A percentile compares a stretch with the other conserved stretches of the same genome.
Evolutionary conservation across 2,797 vertebrate species (phyloP).

Genomic region (Ptychobarbus kaznakovi): DNA sequence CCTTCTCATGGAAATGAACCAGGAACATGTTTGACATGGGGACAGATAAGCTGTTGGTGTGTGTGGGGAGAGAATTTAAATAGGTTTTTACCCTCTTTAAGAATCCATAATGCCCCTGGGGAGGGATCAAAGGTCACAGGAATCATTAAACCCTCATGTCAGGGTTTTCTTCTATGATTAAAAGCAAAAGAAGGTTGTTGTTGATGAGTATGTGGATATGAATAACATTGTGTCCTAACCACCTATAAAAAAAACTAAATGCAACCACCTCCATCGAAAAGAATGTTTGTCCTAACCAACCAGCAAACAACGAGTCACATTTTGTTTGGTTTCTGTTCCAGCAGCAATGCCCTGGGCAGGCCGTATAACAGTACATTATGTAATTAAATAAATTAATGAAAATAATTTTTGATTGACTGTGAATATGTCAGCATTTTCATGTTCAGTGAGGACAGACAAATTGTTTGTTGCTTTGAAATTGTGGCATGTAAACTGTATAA

Average conservation of each 20-base stretch:
- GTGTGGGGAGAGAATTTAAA: constrained; percentile 54
- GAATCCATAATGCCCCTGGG: constrained; percentile 42
- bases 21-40: constrained; percentile 61
- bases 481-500: background rate
- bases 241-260: background rate
- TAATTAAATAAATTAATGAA: background rate
- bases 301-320: background rate
- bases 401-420: background rate
- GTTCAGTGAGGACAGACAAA: background rate
- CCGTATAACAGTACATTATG: background rate
- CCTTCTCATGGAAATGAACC: constrained; percentile 65
- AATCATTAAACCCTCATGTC: constrained; percentile 45
- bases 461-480: background rate
- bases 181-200: background rate
- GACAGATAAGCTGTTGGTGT: constrained; percentile 58
- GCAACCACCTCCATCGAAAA: background rate
- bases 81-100: constrained; percentile 50
- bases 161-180: constrained; percentile 53
- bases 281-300: background rate
- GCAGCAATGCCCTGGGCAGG: background rate
- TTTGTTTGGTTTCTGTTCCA: background rate
- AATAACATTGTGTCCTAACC: constrained; percentile 42
- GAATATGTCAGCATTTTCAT: background rate
- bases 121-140: constrained; percentile 44
- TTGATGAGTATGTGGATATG: constrained; percentile 60